phyloP scores from a whole-genome alignment of 2,113 vertebrate species.

The Eulemur rufifrons region DNA sequence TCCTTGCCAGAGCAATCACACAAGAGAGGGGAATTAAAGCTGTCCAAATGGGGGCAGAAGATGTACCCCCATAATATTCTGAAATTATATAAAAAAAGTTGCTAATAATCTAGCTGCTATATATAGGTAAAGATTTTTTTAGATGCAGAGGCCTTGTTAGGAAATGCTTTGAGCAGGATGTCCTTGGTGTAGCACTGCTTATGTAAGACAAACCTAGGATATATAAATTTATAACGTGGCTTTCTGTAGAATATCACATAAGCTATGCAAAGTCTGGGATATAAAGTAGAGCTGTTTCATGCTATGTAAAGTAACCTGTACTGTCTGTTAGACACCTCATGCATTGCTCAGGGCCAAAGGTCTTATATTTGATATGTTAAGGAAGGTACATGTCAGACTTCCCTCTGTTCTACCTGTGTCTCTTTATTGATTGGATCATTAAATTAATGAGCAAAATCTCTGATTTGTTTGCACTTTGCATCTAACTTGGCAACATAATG shows the following conservation, averaged over 20 bases:
- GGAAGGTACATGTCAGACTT: background rate
- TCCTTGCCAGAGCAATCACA: no score
- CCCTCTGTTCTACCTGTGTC: background rate
- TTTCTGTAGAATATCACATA: background rate
- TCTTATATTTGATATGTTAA: background rate
- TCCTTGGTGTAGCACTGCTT: background rate
- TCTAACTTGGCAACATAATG: background rate
- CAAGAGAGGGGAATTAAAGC: no score
- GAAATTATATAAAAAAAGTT: background rate
- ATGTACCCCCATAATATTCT: no score
- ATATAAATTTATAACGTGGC: background rate
- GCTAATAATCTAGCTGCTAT: background rate
- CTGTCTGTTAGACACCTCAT: fast-evolving
- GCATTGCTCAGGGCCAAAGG: background rate
- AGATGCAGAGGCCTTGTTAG: background rate
- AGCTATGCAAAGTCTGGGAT: background rate
- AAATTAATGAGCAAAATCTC: background rate
- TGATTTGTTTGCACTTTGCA: background rate
- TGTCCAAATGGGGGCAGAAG: no score
- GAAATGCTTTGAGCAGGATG: background rate
- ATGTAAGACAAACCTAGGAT: background rate
- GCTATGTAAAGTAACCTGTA: background rate
- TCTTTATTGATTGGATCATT: background rate
- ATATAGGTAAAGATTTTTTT: background rate
- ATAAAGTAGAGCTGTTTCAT: background rate